A percentile compares a stretch with the other conserved stretches of the same genome.
phyloP scores from a whole-genome alignment of 2,888 invertebrate genomes.

The Eledona agricola region DNA sequence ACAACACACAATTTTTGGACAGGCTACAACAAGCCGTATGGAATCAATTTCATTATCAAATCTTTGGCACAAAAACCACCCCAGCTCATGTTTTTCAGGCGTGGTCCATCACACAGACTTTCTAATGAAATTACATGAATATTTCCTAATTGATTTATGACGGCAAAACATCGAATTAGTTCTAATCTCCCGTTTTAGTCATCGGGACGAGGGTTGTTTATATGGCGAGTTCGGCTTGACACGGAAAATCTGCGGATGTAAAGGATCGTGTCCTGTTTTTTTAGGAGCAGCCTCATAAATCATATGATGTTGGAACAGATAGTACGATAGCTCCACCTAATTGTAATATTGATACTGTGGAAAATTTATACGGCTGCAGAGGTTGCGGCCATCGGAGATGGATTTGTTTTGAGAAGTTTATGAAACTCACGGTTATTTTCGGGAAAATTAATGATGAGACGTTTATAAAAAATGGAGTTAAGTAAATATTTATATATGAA shows the following conservation, averaged over 20 bases:
- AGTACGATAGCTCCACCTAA: slow-evolving; percentile 13
- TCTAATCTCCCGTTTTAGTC: background rate
- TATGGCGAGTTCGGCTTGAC: slow-evolving; percentile 2
- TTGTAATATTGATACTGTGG: slow-evolving; percentile 13
- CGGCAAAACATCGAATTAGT: slow-evolving; percentile 26
- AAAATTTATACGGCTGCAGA: slow-evolving; percentile 11
- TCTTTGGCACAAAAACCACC: too few species aligned
- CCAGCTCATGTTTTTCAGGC: too few species aligned
- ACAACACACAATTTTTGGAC: too few species aligned
- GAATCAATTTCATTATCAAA: too few species aligned
- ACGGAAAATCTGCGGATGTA: slow-evolving; percentile 11
- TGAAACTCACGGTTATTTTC: background rate
- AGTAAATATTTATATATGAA: too few species aligned
- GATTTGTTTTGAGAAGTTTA: background rate
- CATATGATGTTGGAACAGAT: slow-evolving; percentile 19
- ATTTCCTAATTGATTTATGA: slow-evolving; percentile 39
- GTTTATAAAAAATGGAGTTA: too few species aligned
- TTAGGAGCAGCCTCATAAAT: slow-evolving; percentile 11
- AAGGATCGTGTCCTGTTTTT: slow-evolving; percentile 4
- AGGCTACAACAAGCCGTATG: too few species aligned
- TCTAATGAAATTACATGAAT: slow-evolving; percentile 37
- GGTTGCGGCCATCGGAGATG: background rate
- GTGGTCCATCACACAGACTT: slow-evolving; percentile 6
- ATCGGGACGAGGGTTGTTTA: slow-evolving; percentile 7
- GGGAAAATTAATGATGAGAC: too few species aligned